Evolutionary conservation across 2,888 invertebrate genomes (phyloP).

Genomic region (Dicycla oo): DNA sequence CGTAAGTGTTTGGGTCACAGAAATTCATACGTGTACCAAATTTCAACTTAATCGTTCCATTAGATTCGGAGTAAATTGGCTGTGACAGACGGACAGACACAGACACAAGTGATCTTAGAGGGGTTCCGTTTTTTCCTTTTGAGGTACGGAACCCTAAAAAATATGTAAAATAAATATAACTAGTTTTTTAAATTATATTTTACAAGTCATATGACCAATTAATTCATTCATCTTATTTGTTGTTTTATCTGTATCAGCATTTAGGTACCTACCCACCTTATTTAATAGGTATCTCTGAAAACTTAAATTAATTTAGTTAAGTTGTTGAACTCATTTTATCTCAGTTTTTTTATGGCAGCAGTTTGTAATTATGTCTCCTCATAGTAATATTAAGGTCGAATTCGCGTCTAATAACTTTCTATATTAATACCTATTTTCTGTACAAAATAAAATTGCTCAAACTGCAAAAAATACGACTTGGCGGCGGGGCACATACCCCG

Average conservation of each 20-base stretch:
- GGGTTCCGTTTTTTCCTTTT: no score
- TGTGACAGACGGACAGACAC: no score
- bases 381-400: not conserved
- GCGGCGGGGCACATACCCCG: no score
- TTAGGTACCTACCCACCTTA: not conserved
- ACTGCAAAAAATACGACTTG: not conserved
- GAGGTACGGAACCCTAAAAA: no score
- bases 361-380: not conserved
- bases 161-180: no score
- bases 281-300: not conserved
- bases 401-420: not conserved
- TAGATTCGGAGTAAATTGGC: no score
- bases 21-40: no score
- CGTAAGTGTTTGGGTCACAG: no score
- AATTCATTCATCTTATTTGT: not conserved
- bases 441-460: not conserved
- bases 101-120: no score
- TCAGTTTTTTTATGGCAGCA: not conserved
- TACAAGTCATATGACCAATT: not conserved
- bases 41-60: no score
- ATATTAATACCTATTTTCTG: not conserved
- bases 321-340: conserved; percentile 19
- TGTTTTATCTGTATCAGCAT: not conserved
- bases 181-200: conserved; percentile 3
- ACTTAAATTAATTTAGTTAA: conserved; percentile 8